Evolutionary conservation across 1,140 invertebrate species (phyloP), one percentile per base, ranked within the genome.

Genomic region (Drosophila varians): DNA sequence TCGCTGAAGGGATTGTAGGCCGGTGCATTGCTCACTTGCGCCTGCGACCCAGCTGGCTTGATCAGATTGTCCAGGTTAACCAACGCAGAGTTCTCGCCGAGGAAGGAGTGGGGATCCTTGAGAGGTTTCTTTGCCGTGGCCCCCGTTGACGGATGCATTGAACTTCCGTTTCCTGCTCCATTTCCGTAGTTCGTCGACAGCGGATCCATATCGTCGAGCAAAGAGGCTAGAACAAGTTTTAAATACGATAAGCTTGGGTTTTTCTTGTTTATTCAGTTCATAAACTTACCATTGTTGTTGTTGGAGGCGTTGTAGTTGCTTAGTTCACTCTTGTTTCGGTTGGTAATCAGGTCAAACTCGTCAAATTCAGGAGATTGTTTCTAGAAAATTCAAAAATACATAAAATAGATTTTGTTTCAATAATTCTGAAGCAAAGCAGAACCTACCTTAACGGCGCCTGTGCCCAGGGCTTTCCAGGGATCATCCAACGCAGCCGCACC

Each of bases 21-120:
- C 28, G 77, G 77, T 9, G 68, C 57, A 31, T 54, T 76, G 21
- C 74, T 80, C 14, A 75, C 23, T 54, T 78, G 83, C 12, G 74
- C 66, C 51, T 90, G 89, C 9, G 90, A 72, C 55, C 73, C 72
- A 23, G 77, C 84, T 12, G 94, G 93, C 76, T 96, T 96, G 61
- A 99, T 96, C 84, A 99, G 94, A 92, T 98, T 97, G 92, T 99
- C 98, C 83, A 99, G 93, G 94, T 99, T 99, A 38, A 99, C 98
- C 60, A 99, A 93, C 72, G 95, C 94, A 16, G 96, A 97, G 92
- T 99, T 99, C 92, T 98, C 97, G 14, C 98, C 98, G 5, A 99
- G 93, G 92, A 99, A 99, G 75, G 95, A 95, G 75, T 97, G 96
- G 6, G 98, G 97, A 53, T 96, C 97, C 91, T 97, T 98, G 90